These are phyloP conservation scores for Micronycteris hirsuta DNA, from an alignment of 2,113 vertebrate species.

Conservation along the genomic window DNA sequence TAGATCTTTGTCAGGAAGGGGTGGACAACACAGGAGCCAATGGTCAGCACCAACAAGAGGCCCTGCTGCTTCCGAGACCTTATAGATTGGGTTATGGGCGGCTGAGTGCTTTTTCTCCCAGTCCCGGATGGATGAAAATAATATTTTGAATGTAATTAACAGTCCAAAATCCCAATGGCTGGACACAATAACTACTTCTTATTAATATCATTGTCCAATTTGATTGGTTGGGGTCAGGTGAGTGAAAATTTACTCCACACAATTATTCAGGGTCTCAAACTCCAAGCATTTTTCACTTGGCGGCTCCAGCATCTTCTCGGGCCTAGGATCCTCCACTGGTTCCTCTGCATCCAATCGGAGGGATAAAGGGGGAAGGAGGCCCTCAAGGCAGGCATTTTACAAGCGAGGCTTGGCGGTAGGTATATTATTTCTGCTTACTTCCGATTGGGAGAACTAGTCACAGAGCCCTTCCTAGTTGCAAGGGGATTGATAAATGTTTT, in stretches of 20 bases:
- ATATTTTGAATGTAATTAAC: neutral
- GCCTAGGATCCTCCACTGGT: neutral
- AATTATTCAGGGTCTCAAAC: neutral
- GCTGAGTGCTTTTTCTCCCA: neutral
- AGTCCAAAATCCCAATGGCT: neutral
- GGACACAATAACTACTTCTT: neutral
- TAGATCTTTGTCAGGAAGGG: neutral
- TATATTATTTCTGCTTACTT: neutral
- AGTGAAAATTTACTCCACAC: neutral
- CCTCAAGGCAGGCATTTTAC: neutral
- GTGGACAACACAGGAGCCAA: neutral
- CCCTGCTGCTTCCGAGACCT: neutral
- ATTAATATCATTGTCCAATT: neutral
- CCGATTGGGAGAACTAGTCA: neutral
- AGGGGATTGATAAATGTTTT: neutral
- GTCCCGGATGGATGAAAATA: neutral
- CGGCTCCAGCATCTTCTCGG: neutral
- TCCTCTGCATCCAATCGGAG: neutral
- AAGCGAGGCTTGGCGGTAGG: no score
- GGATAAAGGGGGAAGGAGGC: neutral
- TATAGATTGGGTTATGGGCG: neutral
- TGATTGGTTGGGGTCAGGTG: neutral
- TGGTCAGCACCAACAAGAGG: neutral
- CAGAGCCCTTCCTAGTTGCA: neutral
- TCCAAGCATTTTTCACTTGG: neutral